These are phyloP conservation scores for Yponomeuta cagnagella DNA, from an alignment of 2,888 invertebrate genomes.

Conservation along the genomic window DNA sequence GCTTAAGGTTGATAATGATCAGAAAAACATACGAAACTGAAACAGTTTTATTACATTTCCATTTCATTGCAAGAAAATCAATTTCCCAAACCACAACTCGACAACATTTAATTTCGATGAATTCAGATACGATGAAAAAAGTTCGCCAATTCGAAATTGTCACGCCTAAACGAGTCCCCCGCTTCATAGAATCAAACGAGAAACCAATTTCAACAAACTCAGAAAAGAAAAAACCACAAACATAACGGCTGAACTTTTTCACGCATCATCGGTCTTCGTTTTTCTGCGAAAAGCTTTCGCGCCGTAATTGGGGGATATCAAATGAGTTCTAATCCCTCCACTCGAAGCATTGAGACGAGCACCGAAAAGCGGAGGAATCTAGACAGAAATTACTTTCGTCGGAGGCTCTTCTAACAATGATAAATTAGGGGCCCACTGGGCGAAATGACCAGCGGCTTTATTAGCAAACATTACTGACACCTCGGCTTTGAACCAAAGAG, in stretches of 20 bases:
- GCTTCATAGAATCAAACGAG: constrained; percentile 24
- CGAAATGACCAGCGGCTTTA: constrained; percentile 55
- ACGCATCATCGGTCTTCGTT: constrained; percentile 28
- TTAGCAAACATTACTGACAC: constrained; percentile 55
- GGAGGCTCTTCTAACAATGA: constrained; percentile 60
- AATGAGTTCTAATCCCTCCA: constrained; percentile 40
- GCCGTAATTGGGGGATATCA: constrained; percentile 39
- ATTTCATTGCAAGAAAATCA: not conserved
- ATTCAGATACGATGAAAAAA: constrained; percentile 23
- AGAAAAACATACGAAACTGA: not conserved
- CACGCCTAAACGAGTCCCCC: constrained; percentile 36
- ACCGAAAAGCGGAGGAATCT: constrained; percentile 40
- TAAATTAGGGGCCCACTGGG: constrained; percentile 60
- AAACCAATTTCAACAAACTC: constrained; percentile 28
- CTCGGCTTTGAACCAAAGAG: constrained; percentile 27
- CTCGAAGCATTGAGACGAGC: constrained; percentile 28
- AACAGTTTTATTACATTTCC: not conserved
- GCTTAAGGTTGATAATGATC: not conserved
- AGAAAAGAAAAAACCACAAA: constrained; percentile 27
- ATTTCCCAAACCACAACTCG: not conserved
- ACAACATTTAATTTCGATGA: constrained; percentile 8
- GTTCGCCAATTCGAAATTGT: constrained; percentile 36
- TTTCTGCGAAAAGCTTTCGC: constrained; percentile 22
- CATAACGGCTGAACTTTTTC: constrained; percentile 18
- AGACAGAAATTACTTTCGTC: constrained; percentile 62